Conservation (phyloP, 1,140 invertebrate genomes). For the Drosophila cardini region DNA sequence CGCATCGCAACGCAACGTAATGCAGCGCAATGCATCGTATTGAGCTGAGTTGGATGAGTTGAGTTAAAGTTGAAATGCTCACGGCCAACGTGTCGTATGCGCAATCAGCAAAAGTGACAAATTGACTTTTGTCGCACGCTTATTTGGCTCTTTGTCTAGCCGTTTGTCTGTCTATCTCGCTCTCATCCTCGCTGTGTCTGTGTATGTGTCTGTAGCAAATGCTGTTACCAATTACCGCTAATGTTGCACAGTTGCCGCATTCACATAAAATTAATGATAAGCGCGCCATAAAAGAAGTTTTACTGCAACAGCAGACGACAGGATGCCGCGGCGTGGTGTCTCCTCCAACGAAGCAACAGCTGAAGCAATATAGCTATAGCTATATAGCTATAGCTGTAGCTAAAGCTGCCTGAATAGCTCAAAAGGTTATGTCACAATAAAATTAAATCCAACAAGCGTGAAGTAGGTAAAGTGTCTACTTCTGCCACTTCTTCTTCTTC, state of each 20-base stretch:
- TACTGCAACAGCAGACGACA: constrained; percentile 66
- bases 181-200: constrained; percentile 13
- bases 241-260: constrained; percentile 79
- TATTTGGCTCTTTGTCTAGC: constrained; percentile 15
- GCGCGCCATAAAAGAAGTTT: constrained; percentile 81
- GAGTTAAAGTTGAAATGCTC: background rate
- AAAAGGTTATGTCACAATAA: constrained; percentile 82
- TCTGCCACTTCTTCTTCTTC: too few relatives aligned
- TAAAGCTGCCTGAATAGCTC: constrained; percentile 37
- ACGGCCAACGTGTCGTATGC: constrained; percentile 35
- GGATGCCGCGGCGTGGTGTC: constrained; percentile 20
- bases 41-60: background rate
- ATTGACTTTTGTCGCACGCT: constrained; percentile 46
- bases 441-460: constrained; percentile 82
- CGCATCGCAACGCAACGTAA: background rate
- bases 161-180: constrained; percentile 24
- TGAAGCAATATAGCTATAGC: constrained; percentile 5
- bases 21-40: background rate
- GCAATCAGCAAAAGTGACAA: constrained; percentile 66
- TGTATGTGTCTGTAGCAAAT: constrained; percentile 23
- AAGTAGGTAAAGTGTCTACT: constrained; percentile 69
- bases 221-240: constrained; percentile 81
- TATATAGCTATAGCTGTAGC: background rate
- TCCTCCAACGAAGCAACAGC: constrained; percentile 50
- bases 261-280: constrained; percentile 83